A percentile compares a stretch with the other conserved stretches of the same genome.
Evolutionary conservation across 2,888 invertebrate genomes (phyloP).

Genomic region (Timandra comae): DNA sequence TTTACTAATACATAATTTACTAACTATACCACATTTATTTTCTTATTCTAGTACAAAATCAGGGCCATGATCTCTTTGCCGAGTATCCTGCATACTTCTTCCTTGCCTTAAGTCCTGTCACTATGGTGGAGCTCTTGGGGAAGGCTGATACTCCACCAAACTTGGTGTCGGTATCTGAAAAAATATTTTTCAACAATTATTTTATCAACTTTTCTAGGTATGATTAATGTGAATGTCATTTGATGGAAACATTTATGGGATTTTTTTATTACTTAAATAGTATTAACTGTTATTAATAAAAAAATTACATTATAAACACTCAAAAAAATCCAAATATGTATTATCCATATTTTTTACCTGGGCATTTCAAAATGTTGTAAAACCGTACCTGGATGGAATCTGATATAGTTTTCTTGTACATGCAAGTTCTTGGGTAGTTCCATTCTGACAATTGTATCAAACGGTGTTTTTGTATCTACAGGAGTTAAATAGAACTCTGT

Average conservation of each 20-base stretch:
- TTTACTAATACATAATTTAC: no score
- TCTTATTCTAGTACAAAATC: slow-evolving; percentile 6
- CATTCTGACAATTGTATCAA: slow-evolving; percentile 81
- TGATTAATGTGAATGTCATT: no score
- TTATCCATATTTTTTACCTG: not conserved
- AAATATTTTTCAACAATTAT: slow-evolving; percentile 4
- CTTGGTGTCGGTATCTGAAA: slow-evolving; percentile 62
- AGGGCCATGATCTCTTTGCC: slow-evolving; percentile 80
- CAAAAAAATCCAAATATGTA: no score
- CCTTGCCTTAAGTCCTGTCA: slow-evolving; percentile 87
- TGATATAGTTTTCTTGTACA: slow-evolving; percentile 85
- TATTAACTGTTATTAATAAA: no score
- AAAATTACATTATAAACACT: no score
- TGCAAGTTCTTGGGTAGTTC: slow-evolving; percentile 92
- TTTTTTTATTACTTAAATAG: no score
- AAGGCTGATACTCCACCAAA: slow-evolving; percentile 87
- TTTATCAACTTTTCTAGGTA: no score
- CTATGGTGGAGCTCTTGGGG: slow-evolving; percentile 89
- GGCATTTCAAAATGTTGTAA: no score
- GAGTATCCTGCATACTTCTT: slow-evolving; percentile 86
- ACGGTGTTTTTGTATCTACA: slow-evolving; percentile 82
- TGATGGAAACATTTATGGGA: no score
- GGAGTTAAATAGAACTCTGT: slow-evolving; percentile 83
- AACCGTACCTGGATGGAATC: slow-evolving; percentile 86
- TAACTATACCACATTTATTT: slow-evolving; percentile 5